Evolutionary conservation across 2,888 invertebrate species (phyloP).

Genomic region (Aethes cnicana): DNA sequence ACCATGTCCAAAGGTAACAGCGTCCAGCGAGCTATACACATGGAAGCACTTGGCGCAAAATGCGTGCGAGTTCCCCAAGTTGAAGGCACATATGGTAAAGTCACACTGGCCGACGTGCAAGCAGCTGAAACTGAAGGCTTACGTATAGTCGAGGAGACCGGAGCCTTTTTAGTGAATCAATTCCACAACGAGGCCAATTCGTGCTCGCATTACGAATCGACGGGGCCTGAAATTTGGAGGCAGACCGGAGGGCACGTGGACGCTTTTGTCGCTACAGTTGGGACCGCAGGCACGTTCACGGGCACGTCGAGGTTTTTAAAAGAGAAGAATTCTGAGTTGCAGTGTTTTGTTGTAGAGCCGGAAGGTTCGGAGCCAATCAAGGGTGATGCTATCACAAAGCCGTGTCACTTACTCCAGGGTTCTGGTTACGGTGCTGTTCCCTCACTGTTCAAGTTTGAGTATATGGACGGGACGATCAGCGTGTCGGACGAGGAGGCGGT

Average conservation of each 20-base stretch:
- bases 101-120: slow-evolving; percentile 66
- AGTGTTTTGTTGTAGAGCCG: slow-evolving; percentile 68
- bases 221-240: slow-evolving; percentile 75
- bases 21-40: slow-evolving; percentile 68
- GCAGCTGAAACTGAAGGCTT: slow-evolving; percentile 63
- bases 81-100: slow-evolving; percentile 71
- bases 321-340: slow-evolving; percentile 61
- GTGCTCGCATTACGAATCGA: slow-evolving; percentile 64
- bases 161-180: slow-evolving; percentile 70
- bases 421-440: slow-evolving; percentile 73
- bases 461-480: slow-evolving; percentile 64
- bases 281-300: slow-evolving; percentile 69
- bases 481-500: slow-evolving; percentile 68
- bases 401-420: slow-evolving; percentile 71
- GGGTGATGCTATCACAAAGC: slow-evolving; percentile 66
- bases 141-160: slow-evolving; percentile 55
- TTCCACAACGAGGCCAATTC: slow-evolving; percentile 63
- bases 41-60: slow-evolving; percentile 73
- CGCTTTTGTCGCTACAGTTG: slow-evolving; percentile 68
- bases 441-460: slow-evolving; percentile 62
- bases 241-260: slow-evolving; percentile 72
- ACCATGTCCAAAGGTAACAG: slow-evolving; percentile 76
- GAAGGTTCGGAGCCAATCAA: slow-evolving; percentile 68
- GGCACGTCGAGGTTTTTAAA: slow-evolving; percentile 69
- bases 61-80: slow-evolving; percentile 71